Evolutionary conservation across 2,797 vertebrate genomes (phyloP).

Genomic region (Siniperca obscura): DNA sequence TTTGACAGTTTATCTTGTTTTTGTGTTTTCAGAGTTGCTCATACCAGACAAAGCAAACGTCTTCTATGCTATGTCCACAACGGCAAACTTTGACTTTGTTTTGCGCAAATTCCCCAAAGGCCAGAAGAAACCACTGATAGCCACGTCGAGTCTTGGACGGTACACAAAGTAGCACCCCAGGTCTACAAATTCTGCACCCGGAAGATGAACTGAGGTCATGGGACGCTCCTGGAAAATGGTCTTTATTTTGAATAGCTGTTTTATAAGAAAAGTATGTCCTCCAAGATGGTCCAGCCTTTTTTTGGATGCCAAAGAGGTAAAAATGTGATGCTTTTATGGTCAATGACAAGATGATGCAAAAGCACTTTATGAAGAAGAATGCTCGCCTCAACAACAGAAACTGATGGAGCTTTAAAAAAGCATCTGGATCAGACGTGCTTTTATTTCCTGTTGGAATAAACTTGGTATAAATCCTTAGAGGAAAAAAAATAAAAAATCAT

Average conservation of each 20-base stretch:
- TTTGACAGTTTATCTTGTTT: background rate
- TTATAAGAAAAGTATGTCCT: background rate
- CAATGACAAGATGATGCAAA: constrained; percentile 34
- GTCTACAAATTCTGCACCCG: background rate
- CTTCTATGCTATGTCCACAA: constrained; percentile 91
- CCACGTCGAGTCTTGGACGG: constrained; percentile 66
- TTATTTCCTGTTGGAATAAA: constrained; percentile 34
- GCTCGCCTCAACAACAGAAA: background rate
- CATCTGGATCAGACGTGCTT: constrained; percentile 12
- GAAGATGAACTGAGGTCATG: background rate
- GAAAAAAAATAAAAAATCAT: background rate
- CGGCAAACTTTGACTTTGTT: constrained; percentile 86
- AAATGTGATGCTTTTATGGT: constrained; percentile 17
- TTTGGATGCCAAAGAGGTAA: background rate
- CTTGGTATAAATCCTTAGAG: background rate
- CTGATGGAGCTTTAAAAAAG: background rate
- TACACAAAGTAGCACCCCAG: constrained; percentile 58
- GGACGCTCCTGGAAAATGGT: background rate
- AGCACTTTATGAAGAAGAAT: constrained; percentile 74
- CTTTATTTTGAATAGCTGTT: constrained; percentile 9
- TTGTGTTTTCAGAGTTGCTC: constrained; percentile 82
- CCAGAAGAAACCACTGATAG: constrained; percentile 67
- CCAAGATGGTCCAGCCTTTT: background rate
- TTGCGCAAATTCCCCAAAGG: constrained; percentile 76
- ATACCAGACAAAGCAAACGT: constrained; percentile 91